Evolutionary conservation across 1,140 invertebrate genomes (phyloP).

Genomic region (Lasaia peninsularis): DNA sequence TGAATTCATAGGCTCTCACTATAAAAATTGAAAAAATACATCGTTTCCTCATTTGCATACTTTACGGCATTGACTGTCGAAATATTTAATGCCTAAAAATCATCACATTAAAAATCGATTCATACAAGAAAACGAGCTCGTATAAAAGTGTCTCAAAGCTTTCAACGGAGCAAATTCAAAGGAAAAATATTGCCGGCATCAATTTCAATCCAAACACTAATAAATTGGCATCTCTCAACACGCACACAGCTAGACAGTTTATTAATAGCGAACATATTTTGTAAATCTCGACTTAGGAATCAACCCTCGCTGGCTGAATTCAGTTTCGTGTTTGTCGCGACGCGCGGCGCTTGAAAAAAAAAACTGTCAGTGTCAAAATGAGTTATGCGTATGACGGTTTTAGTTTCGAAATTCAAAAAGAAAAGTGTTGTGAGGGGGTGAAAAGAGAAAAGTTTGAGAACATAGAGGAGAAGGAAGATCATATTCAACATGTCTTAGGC

Average conservation of each 20-base stretch:
- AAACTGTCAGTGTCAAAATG: slow-evolving; percentile 39
- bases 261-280: slow-evolving; percentile 75
- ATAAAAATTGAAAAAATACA: no score
- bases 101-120: slow-evolving; percentile 52
- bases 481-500: slow-evolving; percentile 67
- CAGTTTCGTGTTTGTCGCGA: slow-evolving; percentile 58
- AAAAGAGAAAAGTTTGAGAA: slow-evolving; percentile 48
- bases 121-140: slow-evolving; percentile 48
- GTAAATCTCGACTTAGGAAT: slow-evolving; percentile 60
- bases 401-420: slow-evolving; percentile 42
- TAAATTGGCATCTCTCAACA: slow-evolving; percentile 74
- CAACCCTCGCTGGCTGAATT: slow-evolving; percentile 55
- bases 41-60: not conserved
- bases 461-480: slow-evolving; percentile 37
- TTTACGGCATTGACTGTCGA: slow-evolving; percentile 11
- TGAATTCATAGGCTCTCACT: no score
- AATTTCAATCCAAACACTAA: slow-evolving; percentile 74
- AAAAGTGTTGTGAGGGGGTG: slow-evolving; percentile 50
- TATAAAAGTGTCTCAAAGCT: slow-evolving; percentile 53
- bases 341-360: slow-evolving; percentile 56
- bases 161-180: slow-evolving; percentile 68
- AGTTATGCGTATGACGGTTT: slow-evolving; percentile 49
- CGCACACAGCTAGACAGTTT: slow-evolving; percentile 58
- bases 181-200: slow-evolving; percentile 71
- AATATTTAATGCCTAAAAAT: slow-evolving; percentile 6